Percentiles rank a stretch among this genome's conserved stretches.
Evolutionary conservation across 2,888 invertebrate genomes (phyloP).

Genomic region (Coremacera marginata): DNA sequence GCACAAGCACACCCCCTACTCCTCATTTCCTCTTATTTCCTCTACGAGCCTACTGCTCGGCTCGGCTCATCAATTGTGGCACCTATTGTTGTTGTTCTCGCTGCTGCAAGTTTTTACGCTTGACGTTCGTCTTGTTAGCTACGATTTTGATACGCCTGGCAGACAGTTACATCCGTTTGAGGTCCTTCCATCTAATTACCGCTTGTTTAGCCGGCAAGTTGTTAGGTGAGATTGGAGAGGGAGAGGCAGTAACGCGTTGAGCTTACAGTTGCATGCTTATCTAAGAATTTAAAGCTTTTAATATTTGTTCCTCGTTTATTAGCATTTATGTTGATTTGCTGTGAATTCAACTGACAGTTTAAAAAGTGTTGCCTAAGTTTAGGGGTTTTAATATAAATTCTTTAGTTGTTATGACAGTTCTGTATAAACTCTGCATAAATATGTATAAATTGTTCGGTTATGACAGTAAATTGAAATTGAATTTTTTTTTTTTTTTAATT

Average conservation of each 20-base stretch:
- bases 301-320: neutral
- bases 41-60: neutral
- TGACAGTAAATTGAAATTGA: too few relatives aligned
- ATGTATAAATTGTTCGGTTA: too few relatives aligned
- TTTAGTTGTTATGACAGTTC: too few relatives aligned
- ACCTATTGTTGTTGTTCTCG: constrained; percentile 38
- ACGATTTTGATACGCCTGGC: constrained; percentile 48
- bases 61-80: neutral
- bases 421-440: too few relatives aligned
- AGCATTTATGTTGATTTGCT: neutral
- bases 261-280: neutral
- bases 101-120: constrained; percentile 28
- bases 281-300: neutral
- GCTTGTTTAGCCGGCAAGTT: constrained; percentile 50
- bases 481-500: too few relatives aligned
- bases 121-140: constrained; percentile 23
- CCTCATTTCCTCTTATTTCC: neutral
- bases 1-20: neutral
- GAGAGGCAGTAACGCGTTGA: neutral
- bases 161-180: constrained; percentile 53
- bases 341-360: neutral
- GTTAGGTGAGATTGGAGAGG: neutral
- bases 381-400: too few relatives aligned
- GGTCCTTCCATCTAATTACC: constrained; percentile 53
- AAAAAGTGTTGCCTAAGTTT: too few relatives aligned